Evolutionary conservation across 2,888 invertebrate species (phyloP).

Genomic region (Drosophila robusta): DNA sequence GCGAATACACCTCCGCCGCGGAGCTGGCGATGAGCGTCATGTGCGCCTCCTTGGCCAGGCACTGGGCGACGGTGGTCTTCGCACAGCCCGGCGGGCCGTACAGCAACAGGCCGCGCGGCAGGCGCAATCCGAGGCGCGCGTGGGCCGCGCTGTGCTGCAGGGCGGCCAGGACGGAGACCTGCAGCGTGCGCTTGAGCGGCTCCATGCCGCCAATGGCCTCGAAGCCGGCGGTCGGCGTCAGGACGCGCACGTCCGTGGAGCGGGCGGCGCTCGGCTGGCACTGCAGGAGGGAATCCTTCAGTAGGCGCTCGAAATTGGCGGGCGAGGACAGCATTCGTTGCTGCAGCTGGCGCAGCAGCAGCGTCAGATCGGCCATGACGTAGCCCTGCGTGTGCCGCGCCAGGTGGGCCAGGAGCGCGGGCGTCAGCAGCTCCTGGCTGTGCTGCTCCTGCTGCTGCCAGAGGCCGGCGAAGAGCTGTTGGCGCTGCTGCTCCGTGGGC

Average conservation of each 20-base stretch:
- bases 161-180: constrained; percentile 87
- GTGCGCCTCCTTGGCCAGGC: constrained; percentile 86
- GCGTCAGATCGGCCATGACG: constrained; percentile 86
- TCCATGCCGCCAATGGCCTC: constrained; percentile 87
- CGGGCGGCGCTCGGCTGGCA: constrained; percentile 84
- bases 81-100: constrained; percentile 89
- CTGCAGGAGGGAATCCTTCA: constrained; percentile 39
- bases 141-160: constrained; percentile 86
- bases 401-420: constrained; percentile 70
- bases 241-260: constrained; percentile 85
- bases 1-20: constrained; percentile 88
- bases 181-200: constrained; percentile 86
- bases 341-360: constrained; percentile 85
- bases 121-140: constrained; percentile 86
- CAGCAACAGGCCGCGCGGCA: constrained; percentile 87
- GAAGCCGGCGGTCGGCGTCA: constrained; percentile 84
- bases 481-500: constrained; percentile 85
- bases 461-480: constrained; percentile 83
- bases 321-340: constrained; percentile 55
- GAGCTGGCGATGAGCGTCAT: constrained; percentile 87
- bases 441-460: constrained; percentile 37
- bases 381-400: constrained; percentile 87
- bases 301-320: constrained; percentile 19
- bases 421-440: constrained; percentile 24
- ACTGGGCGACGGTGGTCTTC: constrained; percentile 88